Percentiles rank a stretch among this genome's conserved stretches.
Conservation (phyloP, 2,888 invertebrate genomes). For the Ormyrus thymus region DNA sequence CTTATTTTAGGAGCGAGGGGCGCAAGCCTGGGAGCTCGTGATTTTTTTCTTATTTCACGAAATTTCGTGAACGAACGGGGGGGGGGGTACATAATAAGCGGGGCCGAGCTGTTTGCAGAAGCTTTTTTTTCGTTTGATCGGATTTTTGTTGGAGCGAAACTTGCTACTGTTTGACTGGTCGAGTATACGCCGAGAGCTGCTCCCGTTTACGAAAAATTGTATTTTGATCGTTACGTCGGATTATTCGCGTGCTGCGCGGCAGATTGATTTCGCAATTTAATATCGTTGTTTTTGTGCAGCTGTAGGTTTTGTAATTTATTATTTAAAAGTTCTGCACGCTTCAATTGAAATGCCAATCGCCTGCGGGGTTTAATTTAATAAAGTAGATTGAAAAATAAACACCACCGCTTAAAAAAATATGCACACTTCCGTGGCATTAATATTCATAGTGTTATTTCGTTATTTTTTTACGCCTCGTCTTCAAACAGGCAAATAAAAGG, state of each 20-base stretch:
- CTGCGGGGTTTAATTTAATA: no score
- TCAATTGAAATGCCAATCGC: no score
- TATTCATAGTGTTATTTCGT: slow-evolving; percentile 28
- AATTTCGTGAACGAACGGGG: slow-evolving; percentile 10
- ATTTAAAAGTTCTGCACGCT: no score
- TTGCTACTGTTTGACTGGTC: slow-evolving; percentile 37
- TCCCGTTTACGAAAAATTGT: slow-evolving; percentile 45
- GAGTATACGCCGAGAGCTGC: neutral
- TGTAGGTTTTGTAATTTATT: no score
- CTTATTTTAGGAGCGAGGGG: slow-evolving; percentile 50
- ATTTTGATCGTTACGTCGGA: slow-evolving; percentile 51
- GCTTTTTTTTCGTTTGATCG: slow-evolving; percentile 43
- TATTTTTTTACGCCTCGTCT: slow-evolving; percentile 34
- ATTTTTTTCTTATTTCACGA: slow-evolving; percentile 46
- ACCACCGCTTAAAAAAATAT: no score
- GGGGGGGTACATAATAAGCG: neutral
- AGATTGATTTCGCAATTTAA: slow-evolving; percentile 9
- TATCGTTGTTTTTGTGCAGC: slow-evolving; percentile 14
- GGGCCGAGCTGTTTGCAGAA: slow-evolving; percentile 35
- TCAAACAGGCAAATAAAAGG: neutral
- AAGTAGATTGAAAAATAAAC: no score
- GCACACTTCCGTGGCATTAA: neutral
- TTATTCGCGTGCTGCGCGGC: slow-evolving; percentile 9
- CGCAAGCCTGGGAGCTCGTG: slow-evolving; percentile 1
- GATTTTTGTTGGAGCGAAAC: slow-evolving; percentile 47